Base-by-base conservation (phyloP, 2,888 invertebrate species). In the Tetragonisca angustula region DNA sequence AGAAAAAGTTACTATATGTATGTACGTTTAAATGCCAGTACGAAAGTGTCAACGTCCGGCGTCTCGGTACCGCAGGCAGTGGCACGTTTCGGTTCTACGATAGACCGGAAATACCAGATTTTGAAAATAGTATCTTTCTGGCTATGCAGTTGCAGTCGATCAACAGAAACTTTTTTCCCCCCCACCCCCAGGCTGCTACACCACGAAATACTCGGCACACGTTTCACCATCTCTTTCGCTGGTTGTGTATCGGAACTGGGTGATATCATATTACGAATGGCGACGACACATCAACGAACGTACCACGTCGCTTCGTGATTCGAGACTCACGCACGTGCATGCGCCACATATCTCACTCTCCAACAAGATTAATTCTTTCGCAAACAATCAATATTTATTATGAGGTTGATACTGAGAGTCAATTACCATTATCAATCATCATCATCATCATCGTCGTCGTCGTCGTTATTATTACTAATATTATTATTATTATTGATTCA, bases 31-130 rank as follows among this genome's bases (percentile, higher is more conserved):
- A 84, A 82, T 84, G 61, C 82, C 76, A 68, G 50, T 71, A 82
- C 71, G 82, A 78, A 84, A 74, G 70, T 82, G 74, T 82, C 75
- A 71, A 84, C 49, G 65, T 77, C 81, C 81, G 36, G 73, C 73
- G 81, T 65, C 59, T 77, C 70, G 70, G 59, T 76, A 74, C 56
- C 77, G 76, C 83, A 56, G 83, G 81, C 83, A 83, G 83, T 83
- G 83, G 84, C 72, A 79, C 64, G 56, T 84, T 84, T 79, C 79
- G 75, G 54, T 72, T 76, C 54, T 43, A 61, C 75, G 68, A 54
- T 61, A 54, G 32, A 69, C 69, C 64, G 73, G 68, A 15, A 62
- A 76, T 79, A 50, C 83, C 83, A 62, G 78, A 78, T 74, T 43
- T 36, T 21, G 59, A 49, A 50, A 64, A 71, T 9, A 15, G 36